Base-by-base conservation (phyloP, 2,797 vertebrate species). In the Gymnothorax reevesii region DNA sequence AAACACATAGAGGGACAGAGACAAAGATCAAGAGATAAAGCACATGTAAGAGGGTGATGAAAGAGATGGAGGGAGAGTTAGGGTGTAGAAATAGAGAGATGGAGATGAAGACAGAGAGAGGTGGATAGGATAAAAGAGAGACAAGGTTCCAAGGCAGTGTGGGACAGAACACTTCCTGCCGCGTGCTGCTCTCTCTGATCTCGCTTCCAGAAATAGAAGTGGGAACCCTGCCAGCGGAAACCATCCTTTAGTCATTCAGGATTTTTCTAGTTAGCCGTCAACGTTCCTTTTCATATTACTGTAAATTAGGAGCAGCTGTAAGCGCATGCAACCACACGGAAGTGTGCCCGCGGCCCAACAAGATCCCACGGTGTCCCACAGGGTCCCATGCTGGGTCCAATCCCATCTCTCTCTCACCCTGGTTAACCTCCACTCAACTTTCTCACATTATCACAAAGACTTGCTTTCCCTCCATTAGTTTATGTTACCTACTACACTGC, bases 161-260 rank as follows among this genome's bases (percentile, higher is more conserved):
- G 83, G 80, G 84, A 88, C 83, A 85, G 71, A 64, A 84, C 27
- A 49, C 77, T 91, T 91, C 88, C 90, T 90, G 83, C 87, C 87
- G 79, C 83, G 57, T 88, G 83, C 88, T 71, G 80, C 80, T 27
- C 85, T 87, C 89, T 92, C 88, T 91, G 91, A 92, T 92, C 86
- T 84, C 6, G n/a, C 80, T 64, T 88, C 88, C 86, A 88, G 90
- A 92, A 93, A 94, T 92, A 93, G 91, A 88, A 89, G 84, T 79
- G 86, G 89, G 90, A 88, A 59, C 15, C 62, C 57, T 80, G 89
- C 89, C 91, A 92, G 86, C 90, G 91, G 90, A 94, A 94, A 91
- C 90, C 79, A 89, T 93, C 93, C 92, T 91, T 86, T 91, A 89
- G 90, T 90, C 91, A 89, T 91, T 93, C 85, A 86, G 90, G 83